These are phyloP conservation scores for Eupithecia dodoneata DNA, from an alignment of 2,888 invertebrate species.

Conservation along the genomic window DNA sequence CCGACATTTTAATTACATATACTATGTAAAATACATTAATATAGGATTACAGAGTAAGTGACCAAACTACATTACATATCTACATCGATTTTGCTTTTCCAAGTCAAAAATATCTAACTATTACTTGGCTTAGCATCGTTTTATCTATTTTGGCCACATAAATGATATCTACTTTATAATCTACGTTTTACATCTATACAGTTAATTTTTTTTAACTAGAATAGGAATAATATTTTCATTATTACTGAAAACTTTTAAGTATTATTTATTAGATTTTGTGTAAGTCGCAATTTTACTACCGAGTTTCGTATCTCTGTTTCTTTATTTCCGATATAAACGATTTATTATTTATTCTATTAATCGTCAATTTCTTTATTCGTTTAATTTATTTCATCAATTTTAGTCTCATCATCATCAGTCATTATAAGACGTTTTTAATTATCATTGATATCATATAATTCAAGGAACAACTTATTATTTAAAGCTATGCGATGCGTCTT, in stretches of 20 bases:
- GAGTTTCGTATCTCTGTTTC: background rate
- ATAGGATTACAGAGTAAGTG: slow-evolving; percentile 56
- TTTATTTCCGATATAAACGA: background rate
- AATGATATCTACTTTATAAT: slow-evolving; percentile 49
- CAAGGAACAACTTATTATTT: slow-evolving; percentile 58
- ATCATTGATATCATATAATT: slow-evolving; percentile 57
- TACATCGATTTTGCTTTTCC: slow-evolving; percentile 53
- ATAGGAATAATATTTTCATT: slow-evolving; percentile 59
- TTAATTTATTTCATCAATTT: slow-evolving; percentile 48
- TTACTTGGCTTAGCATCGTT: slow-evolving; percentile 41
- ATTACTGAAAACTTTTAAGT: slow-evolving; percentile 43
- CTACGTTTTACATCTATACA: slow-evolving; percentile 60
- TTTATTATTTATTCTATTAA: background rate
- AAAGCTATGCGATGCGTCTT: slow-evolving; percentile 61
- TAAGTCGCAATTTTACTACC: slow-evolving; percentile 47
- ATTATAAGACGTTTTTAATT: slow-evolving; percentile 53
- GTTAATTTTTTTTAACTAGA: slow-evolving; percentile 52
- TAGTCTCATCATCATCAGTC: slow-evolving; percentile 69
- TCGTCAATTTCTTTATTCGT: slow-evolving; percentile 42
- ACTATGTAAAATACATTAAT: slow-evolving; percentile 33
- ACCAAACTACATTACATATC: slow-evolving; percentile 32
- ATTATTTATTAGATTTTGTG: slow-evolving; percentile 44
- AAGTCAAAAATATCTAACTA: slow-evolving; percentile 53
- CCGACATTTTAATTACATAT: slow-evolving; percentile 56
- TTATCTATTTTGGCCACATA: slow-evolving; percentile 62